Percentiles rank a stretch among this genome's conserved stretches.
phyloP scores from a whole-genome alignment of 1,140 invertebrate species.

The Dendroctonus valens region DNA sequence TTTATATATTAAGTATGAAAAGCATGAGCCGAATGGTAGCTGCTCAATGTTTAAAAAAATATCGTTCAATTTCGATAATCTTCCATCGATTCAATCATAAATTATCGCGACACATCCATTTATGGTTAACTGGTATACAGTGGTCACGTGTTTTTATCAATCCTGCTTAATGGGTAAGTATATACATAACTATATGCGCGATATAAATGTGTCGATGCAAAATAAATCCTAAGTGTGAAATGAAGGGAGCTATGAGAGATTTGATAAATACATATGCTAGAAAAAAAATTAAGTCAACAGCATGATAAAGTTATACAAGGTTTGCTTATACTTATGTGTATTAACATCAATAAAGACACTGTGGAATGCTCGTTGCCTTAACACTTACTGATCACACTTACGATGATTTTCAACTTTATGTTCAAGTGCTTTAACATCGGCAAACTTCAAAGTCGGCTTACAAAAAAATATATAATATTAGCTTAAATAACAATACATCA shows the following conservation, averaged over 20 bases:
- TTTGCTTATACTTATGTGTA: conserved; percentile 19
- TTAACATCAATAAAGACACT: conserved; percentile 30
- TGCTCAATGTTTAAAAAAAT: no score
- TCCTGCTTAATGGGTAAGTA: neutral
- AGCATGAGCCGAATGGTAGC: no score
- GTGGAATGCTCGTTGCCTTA: conserved; percentile 29
- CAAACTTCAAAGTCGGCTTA: neutral
- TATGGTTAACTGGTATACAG: conserved; percentile 8
- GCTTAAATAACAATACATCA: no score
- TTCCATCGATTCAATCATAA: no score
- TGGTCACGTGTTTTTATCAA: conserved; percentile 9
- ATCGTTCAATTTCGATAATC: no score
- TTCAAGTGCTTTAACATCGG: neutral
- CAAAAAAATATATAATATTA: neutral
- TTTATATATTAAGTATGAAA: no score
- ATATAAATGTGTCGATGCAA: neutral
- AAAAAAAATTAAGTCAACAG: conserved; percentile 23
- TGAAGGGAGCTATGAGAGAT: conserved; percentile 1
- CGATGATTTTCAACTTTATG: conserved; percentile 21
- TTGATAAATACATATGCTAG: no score
- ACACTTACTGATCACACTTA: conserved; percentile 22
- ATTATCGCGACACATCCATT: no score
- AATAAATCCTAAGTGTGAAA: conserved; percentile 3
- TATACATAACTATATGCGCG: conserved; percentile 4
- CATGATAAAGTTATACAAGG: conserved; percentile 17